Conservation (phyloP, 2,113 vertebrate genomes). For the Phylloscopus whistleri region DNA sequence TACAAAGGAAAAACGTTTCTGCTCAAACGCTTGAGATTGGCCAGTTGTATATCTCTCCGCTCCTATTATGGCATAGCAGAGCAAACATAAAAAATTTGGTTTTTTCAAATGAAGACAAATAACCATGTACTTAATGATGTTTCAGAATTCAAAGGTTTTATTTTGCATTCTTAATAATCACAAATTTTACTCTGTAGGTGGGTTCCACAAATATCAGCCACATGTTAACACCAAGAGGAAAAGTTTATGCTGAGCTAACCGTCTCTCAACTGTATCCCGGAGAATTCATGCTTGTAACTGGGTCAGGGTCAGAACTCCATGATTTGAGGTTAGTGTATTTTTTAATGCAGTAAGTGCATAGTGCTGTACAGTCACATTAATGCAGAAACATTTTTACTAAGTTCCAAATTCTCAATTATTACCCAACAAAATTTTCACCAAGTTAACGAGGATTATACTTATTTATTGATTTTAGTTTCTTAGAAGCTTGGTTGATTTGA, state of each 20-base stretch:
- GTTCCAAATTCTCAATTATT: not conserved
- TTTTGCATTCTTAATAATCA: not conserved
- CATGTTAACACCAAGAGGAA: conserved; percentile 90
- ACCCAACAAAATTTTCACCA: not conserved
- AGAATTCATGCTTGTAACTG: conserved; percentile 91
- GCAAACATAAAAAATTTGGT: not conserved
- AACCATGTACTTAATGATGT: not conserved
- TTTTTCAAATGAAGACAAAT: not conserved
- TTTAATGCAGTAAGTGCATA: not conserved
- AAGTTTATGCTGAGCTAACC: conserved; percentile 92
- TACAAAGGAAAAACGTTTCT: not conserved
- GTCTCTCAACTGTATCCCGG: conserved; percentile 84
- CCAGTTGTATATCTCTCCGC: not conserved
- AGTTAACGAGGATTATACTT: not conserved
- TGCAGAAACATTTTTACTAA: not conserved
- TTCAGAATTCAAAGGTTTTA: not conserved
- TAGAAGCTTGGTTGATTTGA: not conserved
- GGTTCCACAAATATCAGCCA: conserved; percentile 96
- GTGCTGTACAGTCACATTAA: not conserved
- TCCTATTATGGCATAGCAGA: not conserved
- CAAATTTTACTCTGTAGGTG: conserved; percentile 72
- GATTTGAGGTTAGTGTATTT: conserved; percentile 84
- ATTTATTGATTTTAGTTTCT: not conserved
- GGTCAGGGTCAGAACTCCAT: conserved; percentile 93
- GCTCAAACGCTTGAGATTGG: not conserved